Conservation (phyloP, 2,888 invertebrate species). For the Hirtodrosophila histrioides region DNA sequence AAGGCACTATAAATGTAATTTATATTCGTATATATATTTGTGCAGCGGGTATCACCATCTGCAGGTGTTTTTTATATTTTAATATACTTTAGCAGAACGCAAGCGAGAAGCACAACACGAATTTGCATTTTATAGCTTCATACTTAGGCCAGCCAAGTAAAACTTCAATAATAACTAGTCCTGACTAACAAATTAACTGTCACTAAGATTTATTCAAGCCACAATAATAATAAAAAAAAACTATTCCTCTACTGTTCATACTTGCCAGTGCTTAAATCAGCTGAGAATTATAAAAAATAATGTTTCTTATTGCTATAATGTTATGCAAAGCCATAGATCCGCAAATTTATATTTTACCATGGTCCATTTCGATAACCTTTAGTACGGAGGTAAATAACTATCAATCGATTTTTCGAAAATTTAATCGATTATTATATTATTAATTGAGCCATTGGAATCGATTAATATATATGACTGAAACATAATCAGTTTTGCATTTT, state of each 20-base stretch:
- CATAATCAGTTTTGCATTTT: too few species aligned
- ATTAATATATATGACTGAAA: too few species aligned
- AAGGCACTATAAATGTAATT: conserved; percentile 73
- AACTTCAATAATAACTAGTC: conserved; percentile 16
- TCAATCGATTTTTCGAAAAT: too few species aligned
- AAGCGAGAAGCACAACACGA: conserved; percentile 43
- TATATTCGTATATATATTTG: conserved; percentile 58
- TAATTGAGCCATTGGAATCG: too few species aligned
- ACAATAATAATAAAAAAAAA: too few species aligned
- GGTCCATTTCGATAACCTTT: too few species aligned
- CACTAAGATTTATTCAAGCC: too few species aligned
- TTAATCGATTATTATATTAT: too few species aligned
- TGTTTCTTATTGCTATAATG: neutral
- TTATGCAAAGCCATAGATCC: too few species aligned
- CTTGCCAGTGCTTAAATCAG: neutral
- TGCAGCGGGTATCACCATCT: conserved; percentile 50
- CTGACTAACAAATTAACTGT: neutral
- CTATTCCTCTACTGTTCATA: neutral
- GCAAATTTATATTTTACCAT: too few species aligned
- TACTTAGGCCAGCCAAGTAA: conserved; percentile 15
- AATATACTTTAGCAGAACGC: conserved; percentile 56
- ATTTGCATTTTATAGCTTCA: conserved; percentile 70
- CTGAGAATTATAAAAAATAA: neutral
- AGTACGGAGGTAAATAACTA: too few species aligned
- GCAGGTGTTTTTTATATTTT: conserved; percentile 76